A percentile compares a stretch with the other conserved stretches of the same genome.
Evolutionary conservation across 2,113 vertebrate species (phyloP).

Genomic region (Pteropus alecto): DNA sequence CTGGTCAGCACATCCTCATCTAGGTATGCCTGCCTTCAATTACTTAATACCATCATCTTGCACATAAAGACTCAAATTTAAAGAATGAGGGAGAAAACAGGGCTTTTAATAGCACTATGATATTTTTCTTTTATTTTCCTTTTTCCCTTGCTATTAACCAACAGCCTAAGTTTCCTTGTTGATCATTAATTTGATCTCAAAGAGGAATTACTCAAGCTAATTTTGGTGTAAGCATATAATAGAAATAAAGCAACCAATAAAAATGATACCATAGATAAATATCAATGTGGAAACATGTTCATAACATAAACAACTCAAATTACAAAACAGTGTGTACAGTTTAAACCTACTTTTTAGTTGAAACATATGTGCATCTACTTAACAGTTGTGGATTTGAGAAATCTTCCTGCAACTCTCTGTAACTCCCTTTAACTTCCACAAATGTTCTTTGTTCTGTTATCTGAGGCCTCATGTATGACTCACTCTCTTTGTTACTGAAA

Average conservation of each 20-base stretch:
- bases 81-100: neutral
- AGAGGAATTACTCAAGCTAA: neutral
- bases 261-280: neutral
- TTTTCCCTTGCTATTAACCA: neutral
- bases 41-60: neutral
- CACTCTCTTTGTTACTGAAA: neutral
- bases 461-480: neutral
- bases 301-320: neutral
- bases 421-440: neutral
- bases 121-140: neutral
- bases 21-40: neutral
- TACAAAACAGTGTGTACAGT: neutral
- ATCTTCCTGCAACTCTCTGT: neutral
- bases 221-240: neutral
- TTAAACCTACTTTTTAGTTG: neutral
- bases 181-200: neutral
- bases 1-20: neutral
- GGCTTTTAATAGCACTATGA: neutral
- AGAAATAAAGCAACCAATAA: neutral
- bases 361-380: neutral
- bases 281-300: neutral
- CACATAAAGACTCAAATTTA: neutral
- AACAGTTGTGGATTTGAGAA: neutral
- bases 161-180: neutral
- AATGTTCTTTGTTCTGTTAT: neutral